Conservation (phyloP, 2,797 vertebrate species). For the Enteromius treurensis region DNA sequence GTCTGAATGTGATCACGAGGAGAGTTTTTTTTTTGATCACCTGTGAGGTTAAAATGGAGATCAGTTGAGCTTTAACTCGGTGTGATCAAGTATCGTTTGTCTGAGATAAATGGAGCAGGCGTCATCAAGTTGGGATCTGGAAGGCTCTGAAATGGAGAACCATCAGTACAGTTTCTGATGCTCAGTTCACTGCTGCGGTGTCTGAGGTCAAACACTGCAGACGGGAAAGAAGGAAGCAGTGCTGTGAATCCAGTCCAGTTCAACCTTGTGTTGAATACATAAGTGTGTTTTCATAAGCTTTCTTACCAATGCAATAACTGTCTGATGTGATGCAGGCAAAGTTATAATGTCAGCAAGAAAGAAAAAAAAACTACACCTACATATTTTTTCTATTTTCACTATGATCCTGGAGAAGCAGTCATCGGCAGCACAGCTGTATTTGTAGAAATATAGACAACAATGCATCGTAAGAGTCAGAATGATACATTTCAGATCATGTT, state of each 20-base stretch:
- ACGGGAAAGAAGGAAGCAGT: not conserved
- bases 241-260: not conserved
- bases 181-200: not conserved
- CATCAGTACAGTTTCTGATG: not conserved
- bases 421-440: too few relatives aligned
- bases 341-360: not conserved
- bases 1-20: not conserved
- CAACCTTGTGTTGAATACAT: not conserved
- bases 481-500: too few relatives aligned
- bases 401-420: too few relatives aligned
- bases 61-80: not conserved
- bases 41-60: not conserved
- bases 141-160: not conserved
- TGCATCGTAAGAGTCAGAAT: too few relatives aligned
- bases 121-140: too few relatives aligned
- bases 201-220: not conserved
- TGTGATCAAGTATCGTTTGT: not conserved
- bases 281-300: not conserved
- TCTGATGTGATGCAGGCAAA: not conserved
- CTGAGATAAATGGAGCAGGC: too few relatives aligned
- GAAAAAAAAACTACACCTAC: too few relatives aligned
- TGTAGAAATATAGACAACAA: too few relatives aligned
- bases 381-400: too few relatives aligned
- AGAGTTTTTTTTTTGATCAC: too few relatives aligned
- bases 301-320: not conserved